Percentiles rank a stretch among this genome's conserved stretches.
Conservation (phyloP, 2,888 invertebrate species). For the Lepas anatifera region DNA sequence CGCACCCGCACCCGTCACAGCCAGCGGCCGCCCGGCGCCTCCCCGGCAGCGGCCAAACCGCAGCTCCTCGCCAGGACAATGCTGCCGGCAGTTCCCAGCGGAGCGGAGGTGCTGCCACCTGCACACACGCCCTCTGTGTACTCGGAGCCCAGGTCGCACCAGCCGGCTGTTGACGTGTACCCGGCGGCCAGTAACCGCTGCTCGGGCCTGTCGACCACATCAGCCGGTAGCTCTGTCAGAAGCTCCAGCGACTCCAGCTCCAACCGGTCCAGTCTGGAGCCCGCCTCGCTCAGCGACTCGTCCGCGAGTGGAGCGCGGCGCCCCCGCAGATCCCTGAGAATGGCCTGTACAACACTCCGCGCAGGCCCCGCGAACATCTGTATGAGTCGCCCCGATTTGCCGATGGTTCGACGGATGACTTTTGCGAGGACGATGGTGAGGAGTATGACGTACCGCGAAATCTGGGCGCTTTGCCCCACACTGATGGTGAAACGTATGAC, state of each 20-base stretch:
- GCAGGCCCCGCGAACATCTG: no score
- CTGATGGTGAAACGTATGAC: slow-evolving; percentile 32
- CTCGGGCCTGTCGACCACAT: slow-evolving; percentile 23
- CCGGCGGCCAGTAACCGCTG: slow-evolving; percentile 31
- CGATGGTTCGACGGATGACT: no score
- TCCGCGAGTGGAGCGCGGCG: slow-evolving; percentile 26
- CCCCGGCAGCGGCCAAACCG: no score
- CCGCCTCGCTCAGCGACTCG: slow-evolving; percentile 20
- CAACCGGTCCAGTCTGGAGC: slow-evolving; percentile 39
- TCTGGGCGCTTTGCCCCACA: slow-evolving; percentile 18
- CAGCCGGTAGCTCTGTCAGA: slow-evolving; percentile 49
- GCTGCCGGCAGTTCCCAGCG: no score
- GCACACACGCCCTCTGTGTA: slow-evolving; percentile 35
- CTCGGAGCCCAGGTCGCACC: slow-evolving; percentile 44
- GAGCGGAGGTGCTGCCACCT: neutral
- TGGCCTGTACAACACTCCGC: slow-evolving; percentile 56
- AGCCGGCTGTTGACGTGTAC: slow-evolving; percentile 37
- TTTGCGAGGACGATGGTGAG: slow-evolving; percentile 6
- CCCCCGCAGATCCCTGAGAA: slow-evolving; percentile 39
- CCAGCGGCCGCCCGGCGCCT: neutral
- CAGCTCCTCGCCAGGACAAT: no score
- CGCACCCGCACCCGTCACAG: neutral
- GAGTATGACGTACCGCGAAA: slow-evolving; percentile 35
- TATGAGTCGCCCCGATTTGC: no score
- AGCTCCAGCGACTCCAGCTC: slow-evolving; percentile 40